Evolutionary conservation across 2,888 invertebrate genomes (phyloP), one percentile per base, ranked within the genome.

Genomic region (Macropis europaea): DNA sequence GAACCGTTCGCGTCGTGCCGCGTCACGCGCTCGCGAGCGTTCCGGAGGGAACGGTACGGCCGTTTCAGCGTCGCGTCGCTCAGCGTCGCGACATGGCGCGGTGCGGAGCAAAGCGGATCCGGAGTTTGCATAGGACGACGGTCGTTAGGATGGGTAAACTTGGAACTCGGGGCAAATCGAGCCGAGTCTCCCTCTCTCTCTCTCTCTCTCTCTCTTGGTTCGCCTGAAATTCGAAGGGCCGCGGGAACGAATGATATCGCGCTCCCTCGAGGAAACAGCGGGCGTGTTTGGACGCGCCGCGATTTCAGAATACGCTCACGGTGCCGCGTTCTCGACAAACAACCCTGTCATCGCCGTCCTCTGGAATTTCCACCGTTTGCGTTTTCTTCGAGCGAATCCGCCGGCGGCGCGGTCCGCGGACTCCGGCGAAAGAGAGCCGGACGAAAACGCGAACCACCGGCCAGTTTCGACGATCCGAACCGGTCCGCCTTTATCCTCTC

Each of bases 61-160:
- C n/a, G n/a, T n/a, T n/a, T n/a, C n/a, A n/a, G n/a, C n/a, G n/a
- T n/a, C n/a, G n/a, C n/a, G n/a, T n/a, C n/a, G n/a, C n/a, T n/a
- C n/a, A n/a, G n/a, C n/a, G n/a, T n/a, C n/a, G n/a, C n/a, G n/a
- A n/a, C n/a, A n/a, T n/a, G 36, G 34, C 42, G 30, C 60, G 59
- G 24, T 28, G 32, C 34, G 24, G 15, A 24, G 48, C 42, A 28
- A 45, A 52, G 42, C 53, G 48, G 52, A 62, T 60, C 38, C 57
- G 38, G 64, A 70, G 79, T 79, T 79, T 78, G 62, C 79, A 79
- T 59, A 79, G 79, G 73, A 76, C 78, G 69, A 62, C 64, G 70
- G 76, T 79, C 78, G 76, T 79, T 77, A 78, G 72, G 78, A 47
- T 73, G 67, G 42, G 79, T 70, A 78, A 79, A 79, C 74, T 66